A percentile compares a stretch with the other conserved stretches of the same genome.
Conservation (phyloP, 2,113 vertebrate species). For the Gobiocypris rarus region DNA sequence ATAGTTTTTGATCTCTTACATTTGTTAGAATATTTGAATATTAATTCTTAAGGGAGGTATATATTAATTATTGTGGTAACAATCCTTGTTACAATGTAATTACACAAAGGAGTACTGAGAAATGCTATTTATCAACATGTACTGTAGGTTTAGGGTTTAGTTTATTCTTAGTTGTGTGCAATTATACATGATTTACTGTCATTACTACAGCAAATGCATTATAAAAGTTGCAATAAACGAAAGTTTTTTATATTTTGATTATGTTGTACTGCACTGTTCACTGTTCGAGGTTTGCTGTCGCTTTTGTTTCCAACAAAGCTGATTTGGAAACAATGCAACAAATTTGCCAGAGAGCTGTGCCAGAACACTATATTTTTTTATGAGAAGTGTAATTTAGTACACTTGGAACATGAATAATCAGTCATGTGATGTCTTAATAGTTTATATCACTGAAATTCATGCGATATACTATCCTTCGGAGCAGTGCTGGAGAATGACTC, state of each 20-base stretch:
- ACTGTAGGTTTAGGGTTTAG: background rate
- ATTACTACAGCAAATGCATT: background rate
- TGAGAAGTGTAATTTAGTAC: background rate
- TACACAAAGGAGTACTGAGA: background rate
- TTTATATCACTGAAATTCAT: background rate
- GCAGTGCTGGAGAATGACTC: background rate
- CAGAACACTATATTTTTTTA: background rate
- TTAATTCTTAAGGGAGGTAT: background rate
- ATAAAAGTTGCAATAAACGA: background rate
- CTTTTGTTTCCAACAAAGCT: background rate
- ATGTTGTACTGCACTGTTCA: background rate
- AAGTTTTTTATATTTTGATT: background rate
- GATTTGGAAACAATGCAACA: background rate
- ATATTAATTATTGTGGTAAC: background rate
- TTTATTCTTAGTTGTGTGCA: background rate
- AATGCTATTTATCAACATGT: too few relatives aligned
- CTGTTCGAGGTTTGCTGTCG: background rate
- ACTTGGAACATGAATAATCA: background rate
- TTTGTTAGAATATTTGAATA: background rate
- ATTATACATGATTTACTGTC: background rate
- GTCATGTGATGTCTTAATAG: background rate
- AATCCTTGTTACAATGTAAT: background rate
- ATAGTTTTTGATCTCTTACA: background rate
- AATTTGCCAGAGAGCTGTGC: background rate
- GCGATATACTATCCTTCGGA: background rate